These are phyloP conservation scores for Diogma glabrata DNA, from an alignment of 2,888 invertebrate species.

Conservation along the genomic window DNA sequence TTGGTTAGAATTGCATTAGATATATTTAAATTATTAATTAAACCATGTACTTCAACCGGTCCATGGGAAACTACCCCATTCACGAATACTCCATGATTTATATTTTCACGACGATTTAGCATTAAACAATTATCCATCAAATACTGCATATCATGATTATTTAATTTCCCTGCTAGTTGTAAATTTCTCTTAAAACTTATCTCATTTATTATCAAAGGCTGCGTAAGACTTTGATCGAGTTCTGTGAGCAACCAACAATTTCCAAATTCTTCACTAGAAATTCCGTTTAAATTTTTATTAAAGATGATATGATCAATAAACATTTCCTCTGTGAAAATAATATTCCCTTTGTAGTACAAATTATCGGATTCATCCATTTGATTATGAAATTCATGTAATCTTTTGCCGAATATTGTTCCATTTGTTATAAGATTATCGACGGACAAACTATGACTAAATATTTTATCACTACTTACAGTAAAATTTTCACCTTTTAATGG, in stretches of 20 bases:
- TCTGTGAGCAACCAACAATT: constrained; percentile 32
- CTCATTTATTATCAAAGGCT: constrained; percentile 25
- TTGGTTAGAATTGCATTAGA: constrained; percentile 27
- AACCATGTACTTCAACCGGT: constrained; percentile 23
- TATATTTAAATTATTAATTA: constrained; percentile 34
- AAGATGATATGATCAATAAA: constrained; percentile 35
- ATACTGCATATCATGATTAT: constrained; percentile 36
- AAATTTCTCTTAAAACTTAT: constrained; percentile 22
- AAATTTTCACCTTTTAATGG: background rate
- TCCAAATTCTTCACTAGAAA: constrained; percentile 34
- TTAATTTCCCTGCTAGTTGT: constrained; percentile 29
- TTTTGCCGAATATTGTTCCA: constrained; percentile 9
- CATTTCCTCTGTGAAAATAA: constrained; percentile 18
- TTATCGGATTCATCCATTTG: background rate
- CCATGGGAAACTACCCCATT: background rate
- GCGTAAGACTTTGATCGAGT: constrained; percentile 30
- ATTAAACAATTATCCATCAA: constrained; percentile 39
- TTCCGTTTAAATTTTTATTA: constrained; percentile 33
- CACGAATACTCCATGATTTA: constrained; percentile 35
- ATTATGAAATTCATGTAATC: constrained; percentile 6
- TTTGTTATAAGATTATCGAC: constrained; percentile 4
- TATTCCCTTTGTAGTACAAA: background rate
- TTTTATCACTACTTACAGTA: constrained; percentile 2
- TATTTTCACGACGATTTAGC: constrained; percentile 37
- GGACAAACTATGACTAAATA: constrained; percentile 7